Evolutionary conservation across 2,888 invertebrate genomes (phyloP), one percentile per base, ranked within the genome.

Genomic region (Cantharis rustica): DNA sequence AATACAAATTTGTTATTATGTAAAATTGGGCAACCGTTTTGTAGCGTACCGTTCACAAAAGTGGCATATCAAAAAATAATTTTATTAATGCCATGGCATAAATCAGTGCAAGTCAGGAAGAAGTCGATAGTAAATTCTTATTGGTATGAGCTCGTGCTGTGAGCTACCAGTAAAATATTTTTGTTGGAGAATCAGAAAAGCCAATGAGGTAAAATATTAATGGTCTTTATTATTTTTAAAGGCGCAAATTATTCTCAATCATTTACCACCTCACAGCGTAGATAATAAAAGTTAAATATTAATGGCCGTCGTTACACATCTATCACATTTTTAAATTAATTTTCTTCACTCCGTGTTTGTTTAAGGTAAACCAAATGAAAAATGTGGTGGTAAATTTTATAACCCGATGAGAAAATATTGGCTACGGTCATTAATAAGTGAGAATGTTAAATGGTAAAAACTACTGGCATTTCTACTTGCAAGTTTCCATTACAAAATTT

Each of bases 1-100:
- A 85, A 86, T 85, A 85, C 84, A 84, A 84, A 86, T 86, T 85
- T 85, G 85, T 86, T 85, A 84, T 81, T 82, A 47, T 85, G 84
- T 85, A 84, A 85, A 86, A 77, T 80, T 81, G 76, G 75, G 74
- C 73, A 76, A 79, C 77, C 73, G 74, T 77, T 77, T 76, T 66
- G 74, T 77, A 74, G 70, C 74, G 63, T 79, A 75, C 82, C 81
- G 78, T 82, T 80, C 79, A 80, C 80, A 80, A 79, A 78, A 81
- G 77, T 75, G 79, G 80, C 81, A 79, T 83, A 80, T 78, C 80
- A 80, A 80, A 81, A 81, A 82, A 83, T 83, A 80, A 81, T 83
- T 81, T 85, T 85, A 85, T 84, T 85, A 85, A 85, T 85, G 81
- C 76, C 77, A 31, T 66, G 79, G 47, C 81, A 85, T 85, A 85